Evolutionary conservation across 1,140 invertebrate species (phyloP).

Genomic region (Platyscapa corneri): DNA sequence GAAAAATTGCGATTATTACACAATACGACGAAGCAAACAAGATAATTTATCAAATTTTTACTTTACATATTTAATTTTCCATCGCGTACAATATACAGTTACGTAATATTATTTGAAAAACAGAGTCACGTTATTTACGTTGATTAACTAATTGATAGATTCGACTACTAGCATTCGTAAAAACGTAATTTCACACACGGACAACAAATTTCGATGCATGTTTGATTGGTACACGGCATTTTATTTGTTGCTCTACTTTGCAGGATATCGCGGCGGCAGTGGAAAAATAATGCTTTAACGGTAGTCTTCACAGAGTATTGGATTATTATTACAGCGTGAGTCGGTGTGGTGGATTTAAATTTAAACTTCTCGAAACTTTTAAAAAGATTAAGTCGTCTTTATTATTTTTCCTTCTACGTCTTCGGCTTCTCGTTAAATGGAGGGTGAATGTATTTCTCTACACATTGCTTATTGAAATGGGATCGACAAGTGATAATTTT

Average conservation of each 20-base stretch:
- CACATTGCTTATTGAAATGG: constrained; percentile 30
- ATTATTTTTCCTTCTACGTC: too few relatives aligned
- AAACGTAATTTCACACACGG: constrained; percentile 48
- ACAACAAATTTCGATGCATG: constrained; percentile 42
- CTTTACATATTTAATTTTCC: constrained; percentile 32
- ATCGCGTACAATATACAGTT: constrained; percentile 39
- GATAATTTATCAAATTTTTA: constrained; percentile 27
- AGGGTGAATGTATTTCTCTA: constrained; percentile 17
- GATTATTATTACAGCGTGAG: constrained; percentile 33
- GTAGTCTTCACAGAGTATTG: constrained; percentile 40
- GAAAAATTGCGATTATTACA: constrained; percentile 14
- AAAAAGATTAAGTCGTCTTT: constrained; percentile 34
- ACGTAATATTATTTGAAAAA: constrained; percentile 31
- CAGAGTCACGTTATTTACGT: constrained; percentile 24
- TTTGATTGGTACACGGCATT: constrained; percentile 48
- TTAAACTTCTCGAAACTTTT: constrained; percentile 16
- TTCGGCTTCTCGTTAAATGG: constrained; percentile 14
- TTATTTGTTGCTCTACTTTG: constrained; percentile 22
- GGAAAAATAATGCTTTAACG: constrained; percentile 50
- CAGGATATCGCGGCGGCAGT: constrained; percentile 48
- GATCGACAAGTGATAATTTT: constrained; percentile 47
- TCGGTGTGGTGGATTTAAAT: constrained; percentile 29
- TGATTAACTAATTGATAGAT: constrained; percentile 38
- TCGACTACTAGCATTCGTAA: constrained; percentile 41
- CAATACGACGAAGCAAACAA: constrained; percentile 30